Base-by-base conservation (phyloP, 2,113 vertebrate species). In the Oophaga pumilio region DNA sequence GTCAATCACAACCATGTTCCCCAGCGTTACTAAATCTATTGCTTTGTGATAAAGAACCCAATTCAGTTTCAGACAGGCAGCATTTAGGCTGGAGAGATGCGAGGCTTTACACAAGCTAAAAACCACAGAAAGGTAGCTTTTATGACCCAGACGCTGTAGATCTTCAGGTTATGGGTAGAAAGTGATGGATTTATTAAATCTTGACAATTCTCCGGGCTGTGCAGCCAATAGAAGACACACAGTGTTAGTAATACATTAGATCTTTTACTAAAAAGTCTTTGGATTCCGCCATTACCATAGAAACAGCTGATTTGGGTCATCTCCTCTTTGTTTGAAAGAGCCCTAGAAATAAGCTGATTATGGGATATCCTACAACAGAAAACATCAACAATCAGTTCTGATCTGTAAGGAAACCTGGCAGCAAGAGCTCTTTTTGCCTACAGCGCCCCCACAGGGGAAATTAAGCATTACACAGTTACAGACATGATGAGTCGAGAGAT, bases 11-110 rank as follows among this genome's bases (percentile, higher is more conserved):
- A n/a, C 8, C 64, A 26, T 15, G 33, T 85, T 76, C 71, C 71
- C 28, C 84, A 52, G 73, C 7, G n/a, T 59, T 50, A 15, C 28
- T 76, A 74, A 52, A 85, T 62, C 43, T 86, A 33, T 78, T 24
- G 43, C 59, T 77, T 78, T 49, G 84, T 74, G 84, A 85, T 85
- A 76, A 85, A 76, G 18, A 85, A n/a, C 28, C 77, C 81, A 68
- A 83, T 83, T 83, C 62, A 10, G 43, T 28, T 50, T 53, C 22
- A 69, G 80, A 68, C 20, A 68, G 43, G 81, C 26, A 53, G 81
- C 49, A 66, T 53, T 69, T 26, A 83, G 14, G 43, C 43, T 6
- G 50, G 59, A 53, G 9, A 53, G 12, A 24, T 26, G 43, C 10
- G 22, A 24, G 18, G 53, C 10, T 59, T 20, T 18, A 18, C 10